Base-by-base conservation (phyloP, 2,888 invertebrate species). In the Silvanus unidentatus region DNA sequence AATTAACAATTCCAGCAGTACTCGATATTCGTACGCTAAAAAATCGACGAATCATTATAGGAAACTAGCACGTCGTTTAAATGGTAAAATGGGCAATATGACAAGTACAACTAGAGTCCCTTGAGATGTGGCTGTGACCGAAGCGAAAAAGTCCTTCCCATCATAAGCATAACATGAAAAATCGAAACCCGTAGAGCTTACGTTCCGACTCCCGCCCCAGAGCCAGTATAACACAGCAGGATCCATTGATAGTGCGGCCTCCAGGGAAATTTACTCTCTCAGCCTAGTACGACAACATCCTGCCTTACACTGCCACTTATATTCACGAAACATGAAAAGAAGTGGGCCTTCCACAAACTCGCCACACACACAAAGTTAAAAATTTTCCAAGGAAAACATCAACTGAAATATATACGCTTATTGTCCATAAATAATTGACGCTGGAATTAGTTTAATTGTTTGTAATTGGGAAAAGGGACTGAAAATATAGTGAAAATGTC, bases 141-240 rank as follows among this genome's bases (percentile, higher is more conserved):
- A 51, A 58, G 60, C 56, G 54, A 49, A 49, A 52, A 56, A 52
- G 58, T 57, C 56, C 64, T 66, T 67, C 67, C 64, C 67, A 66
- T 63, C 64, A 62, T 61, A 64, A 63, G 61, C 57, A 62, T 59
- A 45, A 54, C 49, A 52, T 48, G 52, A 49, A 52, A 37, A 42
- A 42, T 34, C 28, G 42, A 47, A 53, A 52, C 48, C 43, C 52
- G 52, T 57, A 51, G 47, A 45, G 41, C 37, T 22, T 22, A 22
- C n/a, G n/a, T 22, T 22, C 22, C 22, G 3, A 11, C 32, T 32
- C n/a, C n/a, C 37, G 37, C 37, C 37, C 37, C 37, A 37, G 5
- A 12, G 12, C 42, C 41, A 34, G 42, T 22, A 22, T 22, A 22
- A 22, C n/a, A n/a, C 42, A 40, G 37, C 44, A 35, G 44, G 16